A percentile compares a stretch with the other conserved stretches of the same genome.
Evolutionary conservation across 1,140 invertebrate species (phyloP).

Genomic region (Branchinecta lynchi): DNA sequence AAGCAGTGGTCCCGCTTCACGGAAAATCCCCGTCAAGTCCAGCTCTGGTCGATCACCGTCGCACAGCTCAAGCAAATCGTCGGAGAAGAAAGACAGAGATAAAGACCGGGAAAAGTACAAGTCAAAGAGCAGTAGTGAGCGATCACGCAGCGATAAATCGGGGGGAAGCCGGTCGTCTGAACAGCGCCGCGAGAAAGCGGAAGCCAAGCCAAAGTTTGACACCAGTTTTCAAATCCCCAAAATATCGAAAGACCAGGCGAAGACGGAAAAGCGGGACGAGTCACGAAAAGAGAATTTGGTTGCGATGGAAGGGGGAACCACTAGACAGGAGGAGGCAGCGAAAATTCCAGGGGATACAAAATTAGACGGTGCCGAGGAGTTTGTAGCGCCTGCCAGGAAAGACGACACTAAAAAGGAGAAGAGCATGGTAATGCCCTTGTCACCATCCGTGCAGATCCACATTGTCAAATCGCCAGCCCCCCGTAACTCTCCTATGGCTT

Average conservation of each 20-base stretch:
- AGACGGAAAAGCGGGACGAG: constrained; percentile 14
- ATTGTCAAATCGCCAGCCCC: constrained; percentile 61
- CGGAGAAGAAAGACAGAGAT: constrained; percentile 11
- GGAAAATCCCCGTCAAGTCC: constrained; percentile 41
- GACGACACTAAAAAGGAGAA: constrained; percentile 20
- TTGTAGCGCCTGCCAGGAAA: constrained; percentile 13
- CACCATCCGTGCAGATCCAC: constrained; percentile 54
- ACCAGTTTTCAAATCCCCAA: constrained; percentile 76
- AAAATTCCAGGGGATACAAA: constrained; percentile 14
- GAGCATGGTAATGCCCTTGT: constrained; percentile 34
- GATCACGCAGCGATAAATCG: neutral
- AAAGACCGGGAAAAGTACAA: constrained; percentile 25
- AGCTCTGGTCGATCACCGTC: neutral
- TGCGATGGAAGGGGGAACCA: constrained; percentile 20
- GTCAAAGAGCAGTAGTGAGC: constrained; percentile 16
- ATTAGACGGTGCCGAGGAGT: constrained; percentile 17
- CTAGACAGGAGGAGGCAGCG: neutral
- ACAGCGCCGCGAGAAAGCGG: neutral
- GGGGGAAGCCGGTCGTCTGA: constrained; percentile 3
- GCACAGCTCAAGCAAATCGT: neutral
- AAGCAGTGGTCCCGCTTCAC: constrained; percentile 58
- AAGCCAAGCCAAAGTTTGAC: constrained; percentile 38
- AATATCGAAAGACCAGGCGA: constrained; percentile 34
- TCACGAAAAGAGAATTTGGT: constrained; percentile 6
- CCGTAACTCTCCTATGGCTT: neutral